Conservation (phyloP, 2,888 invertebrate species). For the Steinernema hermaphroditum region DNA sequence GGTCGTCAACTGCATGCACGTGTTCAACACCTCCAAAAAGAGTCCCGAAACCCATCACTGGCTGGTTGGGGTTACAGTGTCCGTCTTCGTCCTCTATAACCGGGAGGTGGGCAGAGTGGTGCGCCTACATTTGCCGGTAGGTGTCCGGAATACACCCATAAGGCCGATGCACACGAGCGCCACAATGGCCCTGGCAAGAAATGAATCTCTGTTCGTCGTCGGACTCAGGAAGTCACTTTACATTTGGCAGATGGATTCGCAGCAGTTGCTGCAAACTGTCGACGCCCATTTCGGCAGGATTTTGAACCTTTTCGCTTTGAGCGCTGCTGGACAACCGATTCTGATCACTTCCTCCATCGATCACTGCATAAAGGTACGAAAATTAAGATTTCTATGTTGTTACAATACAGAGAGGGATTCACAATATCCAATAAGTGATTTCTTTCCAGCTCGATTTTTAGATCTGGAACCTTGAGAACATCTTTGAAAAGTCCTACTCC, state of each 20-base stretch:
- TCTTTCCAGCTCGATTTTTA: slow-evolving; percentile 23
- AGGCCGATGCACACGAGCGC: slow-evolving; percentile 81
- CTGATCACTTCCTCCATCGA: slow-evolving; percentile 95
- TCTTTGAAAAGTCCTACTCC: slow-evolving; percentile 89
- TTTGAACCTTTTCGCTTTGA: slow-evolving; percentile 84
- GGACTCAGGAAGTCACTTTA: slow-evolving; percentile 91
- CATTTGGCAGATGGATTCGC: slow-evolving; percentile 79
- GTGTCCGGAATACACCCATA: slow-evolving; percentile 59
- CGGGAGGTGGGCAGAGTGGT: neutral
- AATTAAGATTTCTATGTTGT: too few species aligned
- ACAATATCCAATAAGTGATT: neutral
- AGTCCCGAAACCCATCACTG: neutral
- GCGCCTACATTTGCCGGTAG: slow-evolving; percentile 50
- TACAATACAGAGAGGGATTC: too few species aligned
- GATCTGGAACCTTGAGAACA: slow-evolving; percentile 94
- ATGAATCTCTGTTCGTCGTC: slow-evolving; percentile 87
- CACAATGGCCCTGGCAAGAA: slow-evolving; percentile 87
- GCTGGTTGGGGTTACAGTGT: neutral
- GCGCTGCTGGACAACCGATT: slow-evolving; percentile 75
- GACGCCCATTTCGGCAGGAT: slow-evolving; percentile 97
- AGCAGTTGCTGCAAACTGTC: slow-evolving; percentile 81
- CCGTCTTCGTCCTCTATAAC: neutral
- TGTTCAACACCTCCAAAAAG: slow-evolving; percentile 3
- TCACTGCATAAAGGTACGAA: slow-evolving; percentile 84
- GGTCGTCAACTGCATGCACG: slow-evolving; percentile 6